Conservation (phyloP, 2,797 vertebrate species). For the Lophotriccus pileatus region DNA sequence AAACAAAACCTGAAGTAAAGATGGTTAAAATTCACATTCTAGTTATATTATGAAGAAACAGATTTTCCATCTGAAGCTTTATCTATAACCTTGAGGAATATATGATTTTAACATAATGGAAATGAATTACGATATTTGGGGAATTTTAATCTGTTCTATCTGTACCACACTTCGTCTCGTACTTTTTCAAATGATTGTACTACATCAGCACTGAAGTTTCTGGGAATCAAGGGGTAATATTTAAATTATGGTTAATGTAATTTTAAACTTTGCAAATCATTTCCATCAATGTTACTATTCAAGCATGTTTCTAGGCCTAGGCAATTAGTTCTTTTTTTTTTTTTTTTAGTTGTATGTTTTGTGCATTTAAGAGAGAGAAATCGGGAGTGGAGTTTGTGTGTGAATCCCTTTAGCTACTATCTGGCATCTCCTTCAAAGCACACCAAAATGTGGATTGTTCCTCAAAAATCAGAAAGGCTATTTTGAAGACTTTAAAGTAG, state of each 20-base stretch:
- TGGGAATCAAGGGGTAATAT: constrained; percentile 73
- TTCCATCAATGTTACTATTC: constrained; percentile 61
- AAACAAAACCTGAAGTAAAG: constrained; percentile 60
- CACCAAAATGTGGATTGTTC: constrained; percentile 63
- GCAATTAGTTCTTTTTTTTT: constrained; percentile 28
- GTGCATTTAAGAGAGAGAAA: constrained; percentile 36
- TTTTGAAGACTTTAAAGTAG: background rate
- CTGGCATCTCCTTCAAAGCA: constrained; percentile 24
- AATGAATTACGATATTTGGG: constrained; percentile 27
- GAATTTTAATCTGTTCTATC: constrained; percentile 59
- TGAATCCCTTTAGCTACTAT: constrained; percentile 36
- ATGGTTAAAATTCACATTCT: constrained; percentile 58
- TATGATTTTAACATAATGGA: constrained; percentile 61
- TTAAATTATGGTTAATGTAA: constrained; percentile 77
- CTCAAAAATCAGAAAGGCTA: background rate
- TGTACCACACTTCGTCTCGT: constrained; percentile 47
- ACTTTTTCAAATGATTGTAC: constrained; percentile 72
- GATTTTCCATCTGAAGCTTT: constrained; percentile 67
- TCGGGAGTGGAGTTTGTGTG: background rate
- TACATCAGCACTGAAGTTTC: constrained; percentile 75
- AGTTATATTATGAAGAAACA: constrained; percentile 54
- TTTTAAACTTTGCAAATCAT: constrained; percentile 66
- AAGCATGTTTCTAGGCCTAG: constrained; percentile 74
- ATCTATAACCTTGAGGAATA: constrained; percentile 58
- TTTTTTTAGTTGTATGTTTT: constrained; percentile 29